Conservation (phyloP, 2,113 vertebrate genomes). For the Ptilonorhynchus violaceus region DNA sequence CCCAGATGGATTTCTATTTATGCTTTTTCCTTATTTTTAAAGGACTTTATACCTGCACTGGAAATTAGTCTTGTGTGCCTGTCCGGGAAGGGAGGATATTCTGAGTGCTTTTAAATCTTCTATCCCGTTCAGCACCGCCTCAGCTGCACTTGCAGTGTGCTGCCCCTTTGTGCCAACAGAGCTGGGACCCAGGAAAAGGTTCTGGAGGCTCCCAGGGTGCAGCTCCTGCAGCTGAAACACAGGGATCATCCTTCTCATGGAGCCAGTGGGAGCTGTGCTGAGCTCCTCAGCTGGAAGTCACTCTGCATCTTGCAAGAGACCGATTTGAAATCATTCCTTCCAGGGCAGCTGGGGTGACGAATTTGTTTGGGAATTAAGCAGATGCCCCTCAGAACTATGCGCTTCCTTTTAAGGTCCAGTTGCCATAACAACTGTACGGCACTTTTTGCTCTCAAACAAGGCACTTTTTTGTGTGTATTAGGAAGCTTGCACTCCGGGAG, state of each 20-base stretch:
- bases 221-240: background rate
- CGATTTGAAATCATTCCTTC: conserved; percentile 35
- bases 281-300: conserved; percentile 38
- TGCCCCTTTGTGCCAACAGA: background rate
- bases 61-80: background rate
- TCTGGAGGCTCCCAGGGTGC: background rate
- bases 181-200: background rate
- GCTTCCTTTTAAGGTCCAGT: conserved; percentile 64
- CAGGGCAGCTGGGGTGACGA: conserved; percentile 46
- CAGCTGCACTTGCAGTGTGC: background rate
- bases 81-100: background rate
- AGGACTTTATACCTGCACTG: background rate
- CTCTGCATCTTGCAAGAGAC: conserved; percentile 19
- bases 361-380: conserved; percentile 59
- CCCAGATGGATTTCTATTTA: background rate
- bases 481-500: conserved; percentile 64
- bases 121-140: rapidly evolving
- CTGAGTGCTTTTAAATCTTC: background rate
- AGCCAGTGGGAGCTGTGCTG: conserved; percentile 1
- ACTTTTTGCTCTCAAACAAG: conserved; percentile 60
- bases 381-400: conserved; percentile 48
- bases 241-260: background rate
- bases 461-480: conserved; percentile 61
- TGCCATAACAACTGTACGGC: conserved; percentile 73
- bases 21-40: background rate